These are phyloP conservation scores for Gallinago jamesoni DNA, from an alignment of 2,113 vertebrate genomes.

Conservation along the genomic window DNA sequence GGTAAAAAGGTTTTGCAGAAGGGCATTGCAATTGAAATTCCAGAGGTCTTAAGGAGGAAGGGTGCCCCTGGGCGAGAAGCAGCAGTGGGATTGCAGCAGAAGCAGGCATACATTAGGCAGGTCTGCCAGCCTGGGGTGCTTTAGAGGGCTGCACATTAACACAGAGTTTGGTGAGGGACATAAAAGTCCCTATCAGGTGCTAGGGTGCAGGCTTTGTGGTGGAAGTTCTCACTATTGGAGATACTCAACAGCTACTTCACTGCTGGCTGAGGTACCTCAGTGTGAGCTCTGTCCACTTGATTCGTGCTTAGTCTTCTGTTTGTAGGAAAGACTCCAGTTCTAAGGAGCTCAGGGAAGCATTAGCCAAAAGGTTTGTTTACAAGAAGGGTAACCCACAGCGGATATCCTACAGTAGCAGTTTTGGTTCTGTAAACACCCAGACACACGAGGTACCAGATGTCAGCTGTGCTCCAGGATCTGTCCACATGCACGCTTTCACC, in stretches of 20 bases:
- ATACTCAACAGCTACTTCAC: not conserved
- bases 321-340: not conserved
- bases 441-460: constrained; percentile 28
- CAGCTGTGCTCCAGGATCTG: not conserved
- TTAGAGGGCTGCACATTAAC: not conserved
- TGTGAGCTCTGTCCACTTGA: not conserved
- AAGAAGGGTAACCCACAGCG: not conserved
- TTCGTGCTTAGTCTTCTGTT: not conserved
- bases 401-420: constrained; percentile 40
- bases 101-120: not conserved
- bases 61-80: not conserved
- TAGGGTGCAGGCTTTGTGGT: not conserved
- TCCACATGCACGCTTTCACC: not conserved
- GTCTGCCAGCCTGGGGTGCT: not conserved
- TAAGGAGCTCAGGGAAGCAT: not conserved
- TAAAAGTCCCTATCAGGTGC: not conserved
- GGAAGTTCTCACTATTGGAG: not conserved
- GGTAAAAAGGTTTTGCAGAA: not conserved
- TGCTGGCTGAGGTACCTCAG: not conserved
- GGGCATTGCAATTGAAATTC: not conserved
- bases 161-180: not conserved
- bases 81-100: not conserved
- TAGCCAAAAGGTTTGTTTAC: constrained; percentile 22
- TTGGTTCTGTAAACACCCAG: constrained; percentile 20
- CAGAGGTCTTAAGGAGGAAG: not conserved